These are phyloP conservation scores for Bombus waltoni DNA, from an alignment of 1,140 invertebrate genomes.

Conservation along the genomic window DNA sequence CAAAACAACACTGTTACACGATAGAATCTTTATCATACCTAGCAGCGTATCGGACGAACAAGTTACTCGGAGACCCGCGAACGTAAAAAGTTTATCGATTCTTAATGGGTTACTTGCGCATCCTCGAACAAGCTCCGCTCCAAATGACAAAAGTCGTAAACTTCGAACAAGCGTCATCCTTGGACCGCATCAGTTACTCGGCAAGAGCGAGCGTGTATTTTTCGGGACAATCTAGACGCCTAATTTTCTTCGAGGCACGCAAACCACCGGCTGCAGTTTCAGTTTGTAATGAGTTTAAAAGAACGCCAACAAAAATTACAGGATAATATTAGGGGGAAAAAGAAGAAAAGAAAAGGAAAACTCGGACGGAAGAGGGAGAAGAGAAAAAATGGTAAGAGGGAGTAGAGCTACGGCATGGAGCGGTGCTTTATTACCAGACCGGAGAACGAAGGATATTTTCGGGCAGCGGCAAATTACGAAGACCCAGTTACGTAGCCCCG, in stretches of 20 bases:
- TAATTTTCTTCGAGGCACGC: constrained; percentile 3
- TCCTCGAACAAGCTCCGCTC: not conserved
- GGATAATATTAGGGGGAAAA: not conserved
- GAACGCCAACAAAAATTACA: constrained; percentile 6
- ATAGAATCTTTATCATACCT: not conserved
- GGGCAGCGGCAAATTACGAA: not conserved
- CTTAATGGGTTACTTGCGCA: constrained; percentile 20
- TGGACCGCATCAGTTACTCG: not conserved
- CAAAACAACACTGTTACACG: not conserved
- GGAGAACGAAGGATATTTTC: constrained; percentile 1
- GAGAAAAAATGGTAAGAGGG: not conserved
- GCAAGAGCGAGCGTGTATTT: constrained; percentile 7
- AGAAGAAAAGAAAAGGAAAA: not conserved
- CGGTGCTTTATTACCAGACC: not conserved
- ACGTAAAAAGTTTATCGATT: constrained; percentile 22
- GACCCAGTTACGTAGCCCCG: not conserved
- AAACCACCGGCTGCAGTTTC: not conserved
- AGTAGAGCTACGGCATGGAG: not conserved
- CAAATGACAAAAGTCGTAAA: constrained; percentile 35
- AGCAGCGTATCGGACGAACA: not conserved
- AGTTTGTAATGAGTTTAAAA: constrained; percentile 3
- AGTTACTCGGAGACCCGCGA: too few species aligned
- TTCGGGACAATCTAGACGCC: constrained; percentile 15
- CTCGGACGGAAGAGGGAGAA: not conserved
- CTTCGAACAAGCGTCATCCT: not conserved